Conservation (phyloP, 1,140 invertebrate species). For the Hylaeus volcanicus region DNA sequence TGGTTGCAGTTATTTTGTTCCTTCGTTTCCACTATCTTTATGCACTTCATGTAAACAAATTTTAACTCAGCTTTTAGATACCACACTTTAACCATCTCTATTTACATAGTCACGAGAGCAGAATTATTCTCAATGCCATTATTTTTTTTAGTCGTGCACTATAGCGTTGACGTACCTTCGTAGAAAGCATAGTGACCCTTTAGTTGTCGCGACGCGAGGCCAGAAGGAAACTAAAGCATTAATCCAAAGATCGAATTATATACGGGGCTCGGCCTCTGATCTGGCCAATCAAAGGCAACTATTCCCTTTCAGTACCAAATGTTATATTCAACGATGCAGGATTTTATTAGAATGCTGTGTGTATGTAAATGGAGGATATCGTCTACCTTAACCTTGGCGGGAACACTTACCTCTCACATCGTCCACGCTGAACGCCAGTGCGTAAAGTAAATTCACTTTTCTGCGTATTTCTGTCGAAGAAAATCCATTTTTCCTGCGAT, state of each 20-base stretch:
- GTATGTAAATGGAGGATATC: constrained; percentile 46
- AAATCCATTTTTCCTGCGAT: not conserved
- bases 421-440: not conserved
- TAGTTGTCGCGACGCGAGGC: constrained; percentile 26
- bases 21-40: not conserved
- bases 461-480: not conserved
- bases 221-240: constrained; percentile 58
- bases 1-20: not conserved
- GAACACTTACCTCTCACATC: constrained; percentile 55
- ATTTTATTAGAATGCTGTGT: constrained; percentile 58
- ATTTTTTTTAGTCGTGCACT: not conserved
- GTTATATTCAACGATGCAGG: constrained; percentile 48
- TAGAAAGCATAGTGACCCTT: constrained; percentile 55
- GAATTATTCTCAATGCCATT: no score
- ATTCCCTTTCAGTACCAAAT: constrained; percentile 66
- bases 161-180: constrained; percentile 56
- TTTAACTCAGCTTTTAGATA: not conserved
- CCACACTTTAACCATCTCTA: not conserved
- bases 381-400: constrained; percentile 62
- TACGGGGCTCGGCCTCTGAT: constrained; percentile 58
- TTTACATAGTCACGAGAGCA: not conserved
- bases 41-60: not conserved
- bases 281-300: constrained; percentile 66
- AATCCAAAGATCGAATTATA: constrained; percentile 71
- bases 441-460: not conserved